Percentiles rank a stretch among this genome's conserved stretches.
phyloP scores from a whole-genome alignment of 2,888 invertebrate species.

The Stictocephala bisonia region DNA sequence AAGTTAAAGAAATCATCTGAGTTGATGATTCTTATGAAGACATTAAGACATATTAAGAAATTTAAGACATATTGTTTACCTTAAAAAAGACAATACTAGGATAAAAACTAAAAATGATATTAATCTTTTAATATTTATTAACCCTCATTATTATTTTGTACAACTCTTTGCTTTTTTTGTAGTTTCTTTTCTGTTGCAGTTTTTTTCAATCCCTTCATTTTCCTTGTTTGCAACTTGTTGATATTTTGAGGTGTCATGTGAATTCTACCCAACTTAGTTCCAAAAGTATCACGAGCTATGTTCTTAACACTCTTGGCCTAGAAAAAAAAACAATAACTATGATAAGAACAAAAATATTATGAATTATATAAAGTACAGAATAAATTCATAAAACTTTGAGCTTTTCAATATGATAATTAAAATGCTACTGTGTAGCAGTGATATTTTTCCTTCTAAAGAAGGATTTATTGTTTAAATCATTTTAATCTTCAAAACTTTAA shows the following conservation, averaged over 20 bases:
- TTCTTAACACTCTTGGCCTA: constrained; percentile 90
- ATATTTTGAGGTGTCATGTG: constrained; percentile 94
- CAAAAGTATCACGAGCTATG: constrained; percentile 85
- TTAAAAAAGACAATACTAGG: too few relatives aligned
- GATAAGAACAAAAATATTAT: not conserved
- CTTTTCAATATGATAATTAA: too few relatives aligned
- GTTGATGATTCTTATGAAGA: too few relatives aligned
- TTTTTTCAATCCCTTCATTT: constrained; percentile 89
- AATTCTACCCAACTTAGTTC: constrained; percentile 89
- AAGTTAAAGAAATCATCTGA: too few relatives aligned
- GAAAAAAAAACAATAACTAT: constrained; percentile 53
- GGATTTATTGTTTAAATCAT: not conserved
- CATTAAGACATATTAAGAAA: too few relatives aligned
- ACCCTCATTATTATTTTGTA: not conserved
- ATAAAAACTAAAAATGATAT: too few relatives aligned
- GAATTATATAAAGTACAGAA: too few relatives aligned
- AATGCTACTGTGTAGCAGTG: too few relatives aligned
- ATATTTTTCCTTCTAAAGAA: not conserved
- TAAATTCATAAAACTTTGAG: too few relatives aligned
- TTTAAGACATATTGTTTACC: too few relatives aligned
- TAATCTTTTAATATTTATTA: not conserved
- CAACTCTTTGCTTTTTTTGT: constrained; percentile 23
- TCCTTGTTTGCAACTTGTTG: constrained; percentile 85
- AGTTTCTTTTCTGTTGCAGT: constrained; percentile 70
- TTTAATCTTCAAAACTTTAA: too few relatives aligned